phyloP scores from a whole-genome alignment of 2,888 invertebrate genomes.

The Oxycera nigricornis region DNA sequence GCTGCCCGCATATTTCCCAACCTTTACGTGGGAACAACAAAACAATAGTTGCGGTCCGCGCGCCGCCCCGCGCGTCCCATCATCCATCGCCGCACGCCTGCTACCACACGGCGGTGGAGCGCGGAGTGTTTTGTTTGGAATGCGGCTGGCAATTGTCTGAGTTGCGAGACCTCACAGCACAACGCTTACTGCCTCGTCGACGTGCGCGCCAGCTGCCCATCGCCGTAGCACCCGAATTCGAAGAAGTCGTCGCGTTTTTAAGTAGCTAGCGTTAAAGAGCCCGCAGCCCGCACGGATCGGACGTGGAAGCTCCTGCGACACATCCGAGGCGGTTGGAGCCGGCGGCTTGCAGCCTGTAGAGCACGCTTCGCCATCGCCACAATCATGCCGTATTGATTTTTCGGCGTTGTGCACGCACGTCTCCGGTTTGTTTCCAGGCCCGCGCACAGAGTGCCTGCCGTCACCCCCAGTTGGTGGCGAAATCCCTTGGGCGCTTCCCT shows the following conservation, averaged over 20 bases:
- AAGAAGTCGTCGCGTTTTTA: neutral
- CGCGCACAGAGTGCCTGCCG: constrained; percentile 1
- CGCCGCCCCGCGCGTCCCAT: neutral
- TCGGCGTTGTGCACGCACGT: neutral
- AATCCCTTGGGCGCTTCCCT: neutral
- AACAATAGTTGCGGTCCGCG: constrained; percentile 16
- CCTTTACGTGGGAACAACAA: constrained; percentile 10
- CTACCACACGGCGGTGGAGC: too few species aligned
- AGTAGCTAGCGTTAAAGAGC: neutral
- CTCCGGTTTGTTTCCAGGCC: neutral
- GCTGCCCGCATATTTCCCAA: neutral
- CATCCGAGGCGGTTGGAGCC: neutral
- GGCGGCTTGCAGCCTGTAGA: constrained; percentile 9
- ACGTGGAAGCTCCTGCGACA: neutral
- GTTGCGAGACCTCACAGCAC: constrained; percentile 7
- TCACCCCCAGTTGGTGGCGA: neutral
- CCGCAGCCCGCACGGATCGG: neutral
- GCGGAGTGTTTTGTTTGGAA: constrained; percentile 43
- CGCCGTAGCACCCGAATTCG: constrained; percentile 6
- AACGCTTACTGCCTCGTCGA: neutral
- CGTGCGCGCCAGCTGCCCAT: constrained; percentile 5
- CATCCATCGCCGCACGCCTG: neutral
- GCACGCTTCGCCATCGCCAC: neutral
- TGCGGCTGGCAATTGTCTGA: constrained; percentile 46
- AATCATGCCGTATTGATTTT: constrained; percentile 34